Evolutionary conservation across 2,888 invertebrate species (phyloP), one percentile per base, ranked within the genome.

Genomic region (Brenthis ino): DNA sequence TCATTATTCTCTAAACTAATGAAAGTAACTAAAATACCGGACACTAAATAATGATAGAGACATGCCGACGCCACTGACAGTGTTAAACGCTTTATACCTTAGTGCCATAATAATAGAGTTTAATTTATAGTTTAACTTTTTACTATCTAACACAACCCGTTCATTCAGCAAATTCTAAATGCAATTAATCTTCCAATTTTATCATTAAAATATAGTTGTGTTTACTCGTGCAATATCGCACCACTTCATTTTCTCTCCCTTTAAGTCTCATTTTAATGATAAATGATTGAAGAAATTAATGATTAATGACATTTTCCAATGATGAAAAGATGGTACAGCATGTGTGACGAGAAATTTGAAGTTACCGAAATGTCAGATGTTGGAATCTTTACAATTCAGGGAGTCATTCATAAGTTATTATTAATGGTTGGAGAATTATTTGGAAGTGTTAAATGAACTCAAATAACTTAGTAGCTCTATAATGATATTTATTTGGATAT

Each of bases 181-280:
- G 84, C 82, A 89, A 91, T 91, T 90, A 86, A 91, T 91, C 91
- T 85, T 89, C 85, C 76, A 88, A 92, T 91, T 91, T 88, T 89
- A 88, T 88, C 89, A 90, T 90, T 89, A 88, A 83, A 78, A 74
- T 80, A 82, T 74, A 79, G 76, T 84, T 84, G 81, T 88, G 88
- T 91, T 91, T 90, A 90, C 89, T 89, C 80, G 80, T 81, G 77
- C 81, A 79, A 85, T 81, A 83, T 81, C 79, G 82, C 83, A 76
- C 85, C 87, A 88, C 85, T 90, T 91, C 91, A 91, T 93, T 90
- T 92, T 92, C 89, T 90, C 87, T 91, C 89, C 87, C 88, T 92
- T 91, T 91, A 92, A 91, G 89, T 90, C 91, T 91, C 90, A 91
- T 93, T 93, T 85, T 74, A 82, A 85, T 91, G 92, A 92, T 92